Percentiles rank a stretch among this genome's conserved stretches.
These are phyloP conservation scores for Polylopha cassiicola DNA, from an alignment of 2,888 invertebrate genomes.

Conservation along the genomic window DNA sequence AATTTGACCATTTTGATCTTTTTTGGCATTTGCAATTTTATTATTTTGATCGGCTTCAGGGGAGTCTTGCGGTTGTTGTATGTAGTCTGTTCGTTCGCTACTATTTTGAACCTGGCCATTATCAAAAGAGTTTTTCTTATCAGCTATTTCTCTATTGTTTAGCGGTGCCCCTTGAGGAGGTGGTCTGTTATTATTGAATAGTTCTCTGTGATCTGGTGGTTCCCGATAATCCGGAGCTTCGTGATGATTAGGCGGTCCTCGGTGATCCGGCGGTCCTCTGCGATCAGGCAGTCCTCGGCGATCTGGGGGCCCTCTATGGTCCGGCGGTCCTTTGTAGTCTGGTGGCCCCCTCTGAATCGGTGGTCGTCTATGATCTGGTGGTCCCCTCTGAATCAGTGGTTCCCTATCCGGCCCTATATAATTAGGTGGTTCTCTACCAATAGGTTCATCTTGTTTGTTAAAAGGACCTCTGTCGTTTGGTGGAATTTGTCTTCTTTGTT, in stretches of 20 bases:
- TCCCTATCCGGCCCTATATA: too few relatives aligned
- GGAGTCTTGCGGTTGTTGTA: neutral
- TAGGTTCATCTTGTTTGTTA: neutral
- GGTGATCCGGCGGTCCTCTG: slow-evolving; percentile 1
- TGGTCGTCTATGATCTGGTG: slow-evolving; percentile 6
- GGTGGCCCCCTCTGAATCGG: neutral
- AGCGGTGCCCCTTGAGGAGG: neutral
- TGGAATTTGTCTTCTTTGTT: too few relatives aligned
- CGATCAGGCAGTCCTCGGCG: neutral
- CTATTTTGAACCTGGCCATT: slow-evolving; percentile 14
- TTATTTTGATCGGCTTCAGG: too few relatives aligned
- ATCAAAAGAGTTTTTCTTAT: slow-evolving; percentile 18
- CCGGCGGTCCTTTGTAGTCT: slow-evolving; percentile 1
- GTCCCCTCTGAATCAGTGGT: slow-evolving; percentile 6
- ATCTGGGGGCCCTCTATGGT: neutral
- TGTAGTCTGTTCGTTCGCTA: neutral
- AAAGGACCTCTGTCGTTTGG: too few relatives aligned
- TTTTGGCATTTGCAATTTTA: too few relatives aligned
- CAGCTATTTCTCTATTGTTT: slow-evolving; percentile 19
- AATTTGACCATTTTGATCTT: too few relatives aligned
- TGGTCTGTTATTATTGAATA: slow-evolving; percentile 8
- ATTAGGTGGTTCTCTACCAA: too few relatives aligned
- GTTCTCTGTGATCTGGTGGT: slow-evolving; percentile 20
- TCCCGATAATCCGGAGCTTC: slow-evolving; percentile 26
- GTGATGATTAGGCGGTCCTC: slow-evolving; percentile 4